Evolutionary conservation across 2,113 vertebrate genomes (phyloP).

Genomic region (Osmerus eperlanus): DNA sequence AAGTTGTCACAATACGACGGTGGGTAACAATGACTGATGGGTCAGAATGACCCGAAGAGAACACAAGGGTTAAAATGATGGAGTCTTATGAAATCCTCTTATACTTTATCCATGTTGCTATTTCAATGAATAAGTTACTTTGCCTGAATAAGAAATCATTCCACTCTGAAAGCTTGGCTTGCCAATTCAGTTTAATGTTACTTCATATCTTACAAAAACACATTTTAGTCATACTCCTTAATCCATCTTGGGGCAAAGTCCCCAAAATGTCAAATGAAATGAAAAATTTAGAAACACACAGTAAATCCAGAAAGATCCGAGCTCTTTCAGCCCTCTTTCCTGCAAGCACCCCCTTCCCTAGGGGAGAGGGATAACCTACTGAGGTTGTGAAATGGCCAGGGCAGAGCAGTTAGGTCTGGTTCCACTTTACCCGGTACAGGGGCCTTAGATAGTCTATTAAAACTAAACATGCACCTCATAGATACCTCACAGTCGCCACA

Average conservation of each 20-base stretch:
- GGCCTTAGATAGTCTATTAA: no score
- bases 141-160: slow-evolving; percentile 20
- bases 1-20: no score
- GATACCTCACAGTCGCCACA: no score
- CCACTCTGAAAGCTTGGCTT: slow-evolving; percentile 9
- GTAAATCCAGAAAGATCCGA: slow-evolving; percentile 5
- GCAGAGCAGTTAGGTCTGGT: no score
- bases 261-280: slow-evolving; percentile 11
- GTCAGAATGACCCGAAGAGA: no score
- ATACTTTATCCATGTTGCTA: slow-evolving; percentile 21
- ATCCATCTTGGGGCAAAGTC: slow-evolving; percentile 17
- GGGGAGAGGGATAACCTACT: no score
- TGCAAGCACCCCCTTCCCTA: neutral
- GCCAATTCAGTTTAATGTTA: slow-evolving; percentile 23
- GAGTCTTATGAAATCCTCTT: slow-evolving; percentile 14
- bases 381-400: no score
- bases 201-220: slow-evolving; percentile 30
- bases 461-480: no score
- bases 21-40: no score
- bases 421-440: no score
- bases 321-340: neutral
- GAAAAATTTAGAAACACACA: slow-evolving; percentile 8
- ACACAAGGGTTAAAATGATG: no score
- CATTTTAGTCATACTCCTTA: slow-evolving; percentile 29
- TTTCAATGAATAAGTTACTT: slow-evolving; percentile 24